Evolutionary conservation across 2,888 invertebrate species (phyloP).

Genomic region (Loripinus fragilis): DNA sequence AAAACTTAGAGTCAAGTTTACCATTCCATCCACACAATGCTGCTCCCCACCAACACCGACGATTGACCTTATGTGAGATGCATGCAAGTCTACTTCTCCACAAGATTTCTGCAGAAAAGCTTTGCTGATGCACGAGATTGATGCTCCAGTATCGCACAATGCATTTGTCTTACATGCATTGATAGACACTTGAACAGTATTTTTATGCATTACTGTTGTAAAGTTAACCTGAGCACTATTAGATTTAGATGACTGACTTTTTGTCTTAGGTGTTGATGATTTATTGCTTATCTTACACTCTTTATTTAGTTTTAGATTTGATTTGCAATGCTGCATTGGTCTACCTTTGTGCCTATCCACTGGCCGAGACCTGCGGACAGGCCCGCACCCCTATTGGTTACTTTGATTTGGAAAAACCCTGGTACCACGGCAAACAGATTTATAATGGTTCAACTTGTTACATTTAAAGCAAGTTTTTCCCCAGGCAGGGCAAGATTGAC

Average conservation of each 20-base stretch:
- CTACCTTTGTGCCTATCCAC: background rate
- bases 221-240: background rate
- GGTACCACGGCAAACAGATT: background rate
- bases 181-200: slow-evolving; percentile 26
- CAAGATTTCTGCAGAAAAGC: background rate
- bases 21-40: background rate
- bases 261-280: no score
- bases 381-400: background rate
- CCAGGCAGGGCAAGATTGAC: background rate
- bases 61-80: background rate
- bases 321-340: background rate
- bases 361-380: background rate
- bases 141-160: slow-evolving; percentile 38
- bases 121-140: slow-evolving; percentile 27
- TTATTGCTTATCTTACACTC: background rate
- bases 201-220: background rate
- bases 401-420: background rate
- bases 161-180: slow-evolving; percentile 25
- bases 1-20: background rate
- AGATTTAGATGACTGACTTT: background rate
- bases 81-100: background rate
- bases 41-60: background rate
- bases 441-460: slow-evolving; percentile 18
- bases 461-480: background rate
- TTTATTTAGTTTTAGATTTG: background rate